These are phyloP conservation scores for Cnemophilus loriae DNA, from an alignment of 2,113 vertebrate species.

Conservation along the genomic window DNA sequence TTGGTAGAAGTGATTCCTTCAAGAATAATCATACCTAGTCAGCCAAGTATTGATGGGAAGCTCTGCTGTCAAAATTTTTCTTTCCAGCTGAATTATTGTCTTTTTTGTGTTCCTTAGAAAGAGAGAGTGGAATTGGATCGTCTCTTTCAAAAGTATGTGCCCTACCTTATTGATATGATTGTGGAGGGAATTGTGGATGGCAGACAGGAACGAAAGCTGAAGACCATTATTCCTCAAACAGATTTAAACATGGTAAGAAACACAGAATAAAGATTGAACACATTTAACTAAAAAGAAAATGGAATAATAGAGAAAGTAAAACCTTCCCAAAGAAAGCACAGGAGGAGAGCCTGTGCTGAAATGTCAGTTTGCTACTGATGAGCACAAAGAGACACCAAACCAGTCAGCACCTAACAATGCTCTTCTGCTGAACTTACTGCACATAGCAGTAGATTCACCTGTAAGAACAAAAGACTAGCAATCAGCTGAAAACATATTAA, in stretches of 20 bases:
- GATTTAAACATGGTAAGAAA: constrained; percentile 91
- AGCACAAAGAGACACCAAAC: not conserved
- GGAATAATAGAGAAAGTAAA: not conserved
- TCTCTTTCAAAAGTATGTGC: constrained; percentile 91
- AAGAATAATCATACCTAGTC: not conserved
- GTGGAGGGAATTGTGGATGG: constrained; percentile 86
- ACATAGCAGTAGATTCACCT: not conserved
- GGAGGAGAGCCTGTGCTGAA: not conserved
- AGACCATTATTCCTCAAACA: constrained; percentile 89
- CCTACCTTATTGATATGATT: constrained; percentile 84
- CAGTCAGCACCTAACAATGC: not conserved
- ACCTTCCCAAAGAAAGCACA: not conserved
- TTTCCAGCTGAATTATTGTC: not conserved
- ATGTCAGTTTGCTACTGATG: not conserved
- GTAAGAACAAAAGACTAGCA: not conserved
- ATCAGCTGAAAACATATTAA: not conserved
- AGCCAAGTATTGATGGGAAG: not conserved
- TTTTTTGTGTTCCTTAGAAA: constrained; percentile 31
- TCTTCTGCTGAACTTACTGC: not conserved
- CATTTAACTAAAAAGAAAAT: not conserved
- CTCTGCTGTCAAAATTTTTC: not conserved
- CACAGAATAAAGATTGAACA: not conserved
- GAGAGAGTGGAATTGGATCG: constrained; percentile 72
- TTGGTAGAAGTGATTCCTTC: not conserved
- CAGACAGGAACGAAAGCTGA: constrained; percentile 81